Conservation (phyloP, 1,140 invertebrate species). For the Lepidotrigona ventralis region DNA sequence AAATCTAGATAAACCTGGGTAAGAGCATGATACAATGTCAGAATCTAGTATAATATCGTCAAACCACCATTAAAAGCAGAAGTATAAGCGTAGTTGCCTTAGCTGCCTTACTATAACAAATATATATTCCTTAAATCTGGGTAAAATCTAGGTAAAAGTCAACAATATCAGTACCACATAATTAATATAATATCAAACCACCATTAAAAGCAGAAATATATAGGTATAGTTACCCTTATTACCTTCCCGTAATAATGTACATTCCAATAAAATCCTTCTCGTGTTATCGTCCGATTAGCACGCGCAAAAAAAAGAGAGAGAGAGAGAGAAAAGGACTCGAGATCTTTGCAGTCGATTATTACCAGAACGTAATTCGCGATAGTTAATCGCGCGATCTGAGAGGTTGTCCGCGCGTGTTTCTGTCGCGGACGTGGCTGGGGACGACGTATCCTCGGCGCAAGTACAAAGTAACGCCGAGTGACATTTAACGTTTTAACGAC, state of each 20-base stretch:
- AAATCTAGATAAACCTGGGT: no score
- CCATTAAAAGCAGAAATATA: neutral
- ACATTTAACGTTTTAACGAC: constrained; percentile 21
- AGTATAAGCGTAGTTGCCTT: neutral
- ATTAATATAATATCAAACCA: neutral
- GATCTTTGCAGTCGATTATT: neutral
- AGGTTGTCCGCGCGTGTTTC: neutral
- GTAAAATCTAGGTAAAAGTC: no score
- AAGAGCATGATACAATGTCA: no score
- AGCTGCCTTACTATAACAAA: neutral
- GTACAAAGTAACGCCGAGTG: neutral
- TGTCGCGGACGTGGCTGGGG: neutral
- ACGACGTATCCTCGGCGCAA: neutral
- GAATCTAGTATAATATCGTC: no score
- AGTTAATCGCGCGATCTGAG: neutral
- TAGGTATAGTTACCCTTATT: neutral
- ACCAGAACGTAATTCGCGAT: neutral
- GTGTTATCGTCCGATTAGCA: neutral
- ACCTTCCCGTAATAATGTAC: neutral
- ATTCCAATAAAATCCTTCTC: neutral
- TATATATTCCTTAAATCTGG: no score
- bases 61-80: no score
- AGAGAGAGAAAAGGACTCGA: fast-evolving
- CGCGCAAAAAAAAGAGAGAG: neutral
- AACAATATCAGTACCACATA: neutral